These are phyloP conservation scores for Caenorhabditis virilis DNA, from an alignment of 2,888 invertebrate genomes.

Conservation along the genomic window DNA sequence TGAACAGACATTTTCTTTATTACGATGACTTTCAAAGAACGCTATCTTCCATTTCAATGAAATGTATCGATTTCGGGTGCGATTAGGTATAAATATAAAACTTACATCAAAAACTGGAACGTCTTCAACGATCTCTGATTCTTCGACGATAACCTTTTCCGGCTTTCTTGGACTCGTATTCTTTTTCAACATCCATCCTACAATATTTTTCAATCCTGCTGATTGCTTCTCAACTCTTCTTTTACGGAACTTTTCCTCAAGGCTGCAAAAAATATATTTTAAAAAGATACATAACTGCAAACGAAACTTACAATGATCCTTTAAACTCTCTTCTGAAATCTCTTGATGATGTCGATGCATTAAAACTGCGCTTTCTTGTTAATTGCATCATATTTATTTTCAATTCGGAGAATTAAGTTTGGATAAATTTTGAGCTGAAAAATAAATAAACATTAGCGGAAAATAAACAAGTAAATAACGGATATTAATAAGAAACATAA, in stretches of 20 bases:
- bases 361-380: constrained; percentile 38
- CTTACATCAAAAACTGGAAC: constrained; percentile 30
- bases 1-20: not conserved
- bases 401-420: not conserved
- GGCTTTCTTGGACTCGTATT: constrained; percentile 9
- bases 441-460: not conserved
- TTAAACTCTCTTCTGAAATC: constrained; percentile 49
- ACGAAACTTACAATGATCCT: constrained; percentile 46
- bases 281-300: not conserved
- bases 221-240: constrained; percentile 10
- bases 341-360: constrained; percentile 16
- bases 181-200: constrained; percentile 37
- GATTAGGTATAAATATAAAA: not conserved
- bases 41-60: too few relatives aligned
- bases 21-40: too few relatives aligned
- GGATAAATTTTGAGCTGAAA: not conserved
- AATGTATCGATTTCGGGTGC: too few relatives aligned
- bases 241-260: constrained; percentile 35
- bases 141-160: not conserved
- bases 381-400: constrained; percentile 9
- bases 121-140: not conserved
- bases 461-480: not conserved
- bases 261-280: constrained; percentile 16
- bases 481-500: too few relatives aligned
- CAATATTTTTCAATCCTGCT: constrained; percentile 15